A percentile compares a stretch with the other conserved stretches of the same genome.
phyloP scores from a whole-genome alignment of 2,888 invertebrate species.

The Apoda limacodes region DNA sequence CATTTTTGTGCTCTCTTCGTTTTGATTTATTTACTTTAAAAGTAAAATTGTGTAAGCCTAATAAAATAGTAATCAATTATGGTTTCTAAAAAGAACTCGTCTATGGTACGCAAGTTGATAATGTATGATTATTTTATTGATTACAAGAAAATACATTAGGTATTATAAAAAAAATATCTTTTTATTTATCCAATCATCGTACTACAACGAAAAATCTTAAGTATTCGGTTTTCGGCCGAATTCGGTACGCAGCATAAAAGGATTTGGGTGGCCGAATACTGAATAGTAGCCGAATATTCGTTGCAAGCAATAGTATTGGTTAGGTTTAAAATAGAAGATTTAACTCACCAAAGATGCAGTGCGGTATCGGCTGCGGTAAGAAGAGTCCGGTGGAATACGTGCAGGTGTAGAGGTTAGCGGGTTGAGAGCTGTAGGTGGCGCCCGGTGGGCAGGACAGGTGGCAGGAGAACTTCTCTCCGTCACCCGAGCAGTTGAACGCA shows the following conservation, averaged over 20 bases:
- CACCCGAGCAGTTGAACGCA: conserved; percentile 77
- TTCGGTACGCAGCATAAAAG: not conserved
- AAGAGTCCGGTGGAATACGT: conserved; percentile 74
- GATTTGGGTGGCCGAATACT: not conserved
- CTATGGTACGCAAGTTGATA: too few species aligned
- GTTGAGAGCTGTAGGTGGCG: conserved; percentile 69
- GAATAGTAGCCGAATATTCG: too few species aligned
- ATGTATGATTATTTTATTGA: too few species aligned
- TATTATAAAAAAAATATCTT: too few species aligned
- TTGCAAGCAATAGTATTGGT: not conserved
- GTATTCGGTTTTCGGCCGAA: not conserved
- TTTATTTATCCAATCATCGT: conserved; percentile 2
- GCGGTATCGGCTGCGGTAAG: conserved; percentile 77
- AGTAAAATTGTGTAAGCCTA: too few species aligned
- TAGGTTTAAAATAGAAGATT: not conserved
- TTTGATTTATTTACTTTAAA: too few species aligned
- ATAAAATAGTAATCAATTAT: too few species aligned
- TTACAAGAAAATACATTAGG: too few species aligned
- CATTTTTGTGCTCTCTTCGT: too few species aligned
- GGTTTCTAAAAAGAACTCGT: too few species aligned
- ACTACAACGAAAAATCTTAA: too few species aligned
- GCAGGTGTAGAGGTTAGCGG: conserved; percentile 75
- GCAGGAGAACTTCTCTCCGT: conserved; percentile 72
- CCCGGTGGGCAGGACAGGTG: conserved; percentile 75
- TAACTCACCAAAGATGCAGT: conserved; percentile 74